Evolutionary conservation across 2,888 invertebrate genomes (phyloP), one percentile per base, ranked within the genome.

Genomic region (Argynnis bischoffii): DNA sequence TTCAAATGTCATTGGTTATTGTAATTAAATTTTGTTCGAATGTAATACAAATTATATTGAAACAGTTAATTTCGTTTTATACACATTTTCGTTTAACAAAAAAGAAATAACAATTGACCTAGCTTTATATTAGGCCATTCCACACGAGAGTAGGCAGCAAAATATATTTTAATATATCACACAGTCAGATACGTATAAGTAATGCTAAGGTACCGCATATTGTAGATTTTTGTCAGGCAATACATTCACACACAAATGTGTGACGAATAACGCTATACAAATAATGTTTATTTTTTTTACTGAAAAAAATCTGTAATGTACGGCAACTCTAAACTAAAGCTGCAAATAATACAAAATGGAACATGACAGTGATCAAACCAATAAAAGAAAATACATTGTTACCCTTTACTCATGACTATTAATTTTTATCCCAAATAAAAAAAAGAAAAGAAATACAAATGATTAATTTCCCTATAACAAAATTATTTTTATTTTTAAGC

Each of bases 131-230:
- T 26, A 59, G 59, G 48, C 48, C 31, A 31, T 48, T 48, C 35
- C 48, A 59, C 59, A 59, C 59, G 26, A n/a, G 31, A 13, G 47
- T 59, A 26, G 26, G n/a, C 47, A 59, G 59, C 48, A 26, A 59
- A 26, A 59, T 26, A 59, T 53, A 53, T 26, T 59, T 59, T 48
- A 48, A 59, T 59, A 59, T 59, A 59, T 59, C 59, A 59, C 59
- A 59, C 59, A 59, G 31, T 48, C n/a, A 26, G 48, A 59, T 48
- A 31, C 59, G 47, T 59, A 59, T 41, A 41, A 41, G 35, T 41
- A 41, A 41, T 41, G 26, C 31, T 26, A 59, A n/a, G 21, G 26
- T 59, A 59, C 59, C 6, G n/a, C 31, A 59, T 59, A 48, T 48
- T 57, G 21, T 21, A 21, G 6, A 21, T 47, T 47, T 21, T 47